Base-by-base conservation (phyloP, 2,113 vertebrate species). In the Pomatostomus ruficeps region DNA sequence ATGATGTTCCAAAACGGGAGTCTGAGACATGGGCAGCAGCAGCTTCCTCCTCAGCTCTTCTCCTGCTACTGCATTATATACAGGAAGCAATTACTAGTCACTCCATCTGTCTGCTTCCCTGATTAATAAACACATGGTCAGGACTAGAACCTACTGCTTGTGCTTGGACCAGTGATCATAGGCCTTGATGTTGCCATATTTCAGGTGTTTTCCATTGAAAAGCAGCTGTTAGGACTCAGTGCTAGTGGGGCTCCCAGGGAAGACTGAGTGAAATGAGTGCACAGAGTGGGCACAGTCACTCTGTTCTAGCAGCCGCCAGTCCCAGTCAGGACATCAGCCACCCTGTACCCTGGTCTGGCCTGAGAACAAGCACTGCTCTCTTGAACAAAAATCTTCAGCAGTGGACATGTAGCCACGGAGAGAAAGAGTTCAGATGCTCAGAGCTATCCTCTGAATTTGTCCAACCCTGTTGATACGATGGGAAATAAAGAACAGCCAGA, bases 231-330 rank as follows among this genome's bases (percentile, higher is more conserved):
- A 24, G 28, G 36, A 42, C 36, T 46, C 4, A 4, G 12, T 43
- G 25, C 35, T 45, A 12, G 29, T 12, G 11, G 12, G 13, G 16
- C 10, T 61, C 14, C 14, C 14, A 45, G 66, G 43, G 38, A 26
- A 80, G 10, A 35, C 13, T 20, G 1, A 1, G 29, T 55, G 54
- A 65, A 84, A 84, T 7, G 21, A 10, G 8, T 33, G 24, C 7
- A 31, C 63, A 43, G 33, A 3, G 1, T 4, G 2, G 29, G 15
- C 4, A 1, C 1, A 2, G 33, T 54, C 76, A 29, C 11, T 45
- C 52, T 75, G 55, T 67, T 76, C 35, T 18, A 58, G 38, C 46
- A 67, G 48, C 25, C 80, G 25, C 15, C 54, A 70, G 51, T 20
- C 59, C n/a, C 45, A 61, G 12, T 16, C 33, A 26, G 17, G 26